Percentiles rank a stretch among this genome's conserved stretches.
Evolutionary conservation across 2,888 invertebrate species (phyloP).

Genomic region (Cheilosia scutellata): DNA sequence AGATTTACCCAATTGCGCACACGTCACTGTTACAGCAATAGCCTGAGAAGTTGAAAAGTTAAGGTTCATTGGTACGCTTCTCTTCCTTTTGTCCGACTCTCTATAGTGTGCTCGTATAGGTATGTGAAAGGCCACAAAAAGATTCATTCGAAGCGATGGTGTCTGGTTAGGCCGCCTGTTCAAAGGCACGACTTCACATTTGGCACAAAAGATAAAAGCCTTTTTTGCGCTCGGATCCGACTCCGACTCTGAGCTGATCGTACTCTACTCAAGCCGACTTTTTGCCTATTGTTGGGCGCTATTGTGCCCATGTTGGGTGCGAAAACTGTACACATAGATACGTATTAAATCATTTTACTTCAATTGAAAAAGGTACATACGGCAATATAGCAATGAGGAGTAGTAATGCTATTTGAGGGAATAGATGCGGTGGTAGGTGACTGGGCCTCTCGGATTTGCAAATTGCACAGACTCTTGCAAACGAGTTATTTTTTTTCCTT

Average conservation of each 20-base stretch:
- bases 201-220: slow-evolving; percentile 66
- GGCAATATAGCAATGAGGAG: slow-evolving; percentile 42
- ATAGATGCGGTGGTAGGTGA: slow-evolving; percentile 16
- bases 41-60: slow-evolving; percentile 64
- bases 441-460: slow-evolving; percentile 55
- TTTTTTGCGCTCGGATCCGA: slow-evolving; percentile 34
- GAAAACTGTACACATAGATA: slow-evolving; percentile 41
- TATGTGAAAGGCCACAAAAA: background rate
- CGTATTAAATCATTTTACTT: slow-evolving; percentile 60
- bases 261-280: slow-evolving; percentile 23
- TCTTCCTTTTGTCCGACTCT: slow-evolving; percentile 30
- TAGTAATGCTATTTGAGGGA: slow-evolving; percentile 3
- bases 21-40: slow-evolving; percentile 27
- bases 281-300: slow-evolving; percentile 58
- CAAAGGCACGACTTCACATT: slow-evolving; percentile 72
- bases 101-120: background rate
- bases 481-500: slow-evolving; percentile 46
- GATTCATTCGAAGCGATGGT: slow-evolving; percentile 28
- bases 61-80: slow-evolving; percentile 66
- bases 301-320: slow-evolving; percentile 48
- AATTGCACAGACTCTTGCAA: slow-evolving; percentile 64
- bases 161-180: slow-evolving; percentile 62
- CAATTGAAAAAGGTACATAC: slow-evolving; percentile 56
- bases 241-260: background rate
- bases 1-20: slow-evolving; percentile 49